phyloP scores from a whole-genome alignment of 1,140 invertebrate genomes.

The Drosophila sp. region DNA sequence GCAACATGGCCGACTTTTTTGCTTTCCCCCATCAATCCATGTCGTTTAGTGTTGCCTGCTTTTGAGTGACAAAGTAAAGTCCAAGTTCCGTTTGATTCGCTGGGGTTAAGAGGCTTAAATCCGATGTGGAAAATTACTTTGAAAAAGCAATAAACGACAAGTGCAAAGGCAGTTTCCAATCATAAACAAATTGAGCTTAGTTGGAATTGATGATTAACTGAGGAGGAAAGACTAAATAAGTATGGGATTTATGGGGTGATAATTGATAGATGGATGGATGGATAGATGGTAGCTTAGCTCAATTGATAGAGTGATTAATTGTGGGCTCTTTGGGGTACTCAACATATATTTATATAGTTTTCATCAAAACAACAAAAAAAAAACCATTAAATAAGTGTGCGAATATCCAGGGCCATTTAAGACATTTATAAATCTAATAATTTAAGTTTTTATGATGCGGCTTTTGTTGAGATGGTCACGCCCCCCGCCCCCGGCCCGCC shows the following conservation, averaged over 20 bases:
- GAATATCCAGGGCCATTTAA: constrained; percentile 23
- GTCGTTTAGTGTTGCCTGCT: constrained; percentile 32
- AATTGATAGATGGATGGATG: constrained; percentile 14
- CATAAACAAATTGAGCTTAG: background rate
- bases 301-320: constrained; percentile 38
- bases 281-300: constrained; percentile 22
- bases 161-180: background rate
- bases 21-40: background rate
- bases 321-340: background rate
- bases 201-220: constrained; percentile 26
- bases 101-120: background rate
- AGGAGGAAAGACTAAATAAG: constrained; percentile 18
- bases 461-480: constrained; percentile 18
- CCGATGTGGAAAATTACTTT: background rate
- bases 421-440: constrained; percentile 35
- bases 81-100: background rate
- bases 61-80: constrained; percentile 26
- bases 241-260: constrained; percentile 8
- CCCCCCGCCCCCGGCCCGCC: background rate
- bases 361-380: background rate
- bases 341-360: background rate
- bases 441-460: constrained; percentile 40
- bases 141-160: background rate
- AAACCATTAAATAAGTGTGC: constrained; percentile 4
- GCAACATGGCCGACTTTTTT: constrained; percentile 39